A percentile compares a stretch with the other conserved stretches of the same genome.
These are phyloP conservation scores for Nerophis lumbriciformis DNA, from an alignment of 2,113 vertebrate species.

Conservation along the genomic window DNA sequence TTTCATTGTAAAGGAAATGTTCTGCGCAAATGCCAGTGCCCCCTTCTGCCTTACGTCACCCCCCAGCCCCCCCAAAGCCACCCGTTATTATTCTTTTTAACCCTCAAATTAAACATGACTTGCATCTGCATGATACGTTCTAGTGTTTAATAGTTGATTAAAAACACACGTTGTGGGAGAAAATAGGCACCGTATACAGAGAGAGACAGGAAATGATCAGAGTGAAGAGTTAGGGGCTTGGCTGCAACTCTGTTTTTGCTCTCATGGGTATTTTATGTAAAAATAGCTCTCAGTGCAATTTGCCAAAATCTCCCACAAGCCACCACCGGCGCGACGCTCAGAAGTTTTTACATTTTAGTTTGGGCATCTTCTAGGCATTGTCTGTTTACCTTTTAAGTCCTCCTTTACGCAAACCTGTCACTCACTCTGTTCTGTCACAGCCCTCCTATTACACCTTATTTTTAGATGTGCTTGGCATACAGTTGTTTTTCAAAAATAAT, in stretches of 20 bases:
- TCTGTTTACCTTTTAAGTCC: slow-evolving; percentile 37
- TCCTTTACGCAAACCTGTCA: slow-evolving; percentile 37
- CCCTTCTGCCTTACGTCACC: slow-evolving; percentile 18
- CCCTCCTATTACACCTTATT: slow-evolving; percentile 40
- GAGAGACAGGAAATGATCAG: slow-evolving; percentile 49
- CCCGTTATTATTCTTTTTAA: slow-evolving; percentile 19
- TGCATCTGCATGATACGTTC: slow-evolving; percentile 46
- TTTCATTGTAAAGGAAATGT: slow-evolving; percentile 82
- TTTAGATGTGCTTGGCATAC: slow-evolving; percentile 40
- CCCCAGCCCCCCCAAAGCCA: not conserved
- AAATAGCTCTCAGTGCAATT: slow-evolving; percentile 70
- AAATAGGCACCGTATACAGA: slow-evolving; percentile 29
- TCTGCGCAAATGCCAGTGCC: slow-evolving; percentile 68
- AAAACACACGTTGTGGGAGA: slow-evolving; percentile 44
- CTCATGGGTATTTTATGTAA: slow-evolving; percentile 67
- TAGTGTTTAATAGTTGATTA: slow-evolving; percentile 48
- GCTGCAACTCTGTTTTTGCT: slow-evolving; percentile 54
- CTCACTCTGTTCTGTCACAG: slow-evolving; percentile 42
- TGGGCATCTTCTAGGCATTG: slow-evolving; percentile 42
- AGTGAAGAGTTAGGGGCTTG: slow-evolving; percentile 55
- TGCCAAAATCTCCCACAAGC: slow-evolving; percentile 65
- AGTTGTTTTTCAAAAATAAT: slow-evolving; percentile 24
- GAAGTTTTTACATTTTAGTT: slow-evolving; percentile 54
- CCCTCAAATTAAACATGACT: slow-evolving; percentile 59
- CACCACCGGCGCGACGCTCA: slow-evolving; percentile 50